These are phyloP conservation scores for Drosophila varians DNA, from an alignment of 1,140 invertebrate genomes.

Conservation along the genomic window DNA sequence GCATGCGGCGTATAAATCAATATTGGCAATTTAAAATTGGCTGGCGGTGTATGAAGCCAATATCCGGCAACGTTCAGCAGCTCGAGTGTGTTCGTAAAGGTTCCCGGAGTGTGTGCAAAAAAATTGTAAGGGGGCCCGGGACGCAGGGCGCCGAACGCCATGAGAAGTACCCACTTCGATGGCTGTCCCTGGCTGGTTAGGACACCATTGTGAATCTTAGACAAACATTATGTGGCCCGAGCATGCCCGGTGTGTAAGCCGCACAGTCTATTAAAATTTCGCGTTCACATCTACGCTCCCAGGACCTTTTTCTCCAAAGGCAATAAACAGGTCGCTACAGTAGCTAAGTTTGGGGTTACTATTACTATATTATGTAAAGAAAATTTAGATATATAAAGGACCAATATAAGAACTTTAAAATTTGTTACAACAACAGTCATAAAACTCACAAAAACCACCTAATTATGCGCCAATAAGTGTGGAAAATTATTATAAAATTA, in stretches of 20 bases:
- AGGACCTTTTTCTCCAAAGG: background rate
- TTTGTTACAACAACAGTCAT: slow-evolving; percentile 16
- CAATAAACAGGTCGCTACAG: background rate
- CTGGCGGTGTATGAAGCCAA: slow-evolving; percentile 80
- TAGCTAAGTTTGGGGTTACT: background rate
- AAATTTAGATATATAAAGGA: background rate
- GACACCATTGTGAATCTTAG: slow-evolving; percentile 68
- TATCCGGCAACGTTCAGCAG: slow-evolving; percentile 63
- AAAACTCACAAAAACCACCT: slow-evolving; percentile 38
- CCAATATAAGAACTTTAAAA: background rate
- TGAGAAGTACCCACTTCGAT: background rate
- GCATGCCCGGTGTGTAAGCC: slow-evolving; percentile 6
- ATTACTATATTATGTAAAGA: no score
- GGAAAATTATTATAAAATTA: slow-evolving; percentile 61
- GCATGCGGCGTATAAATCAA: slow-evolving; percentile 76
- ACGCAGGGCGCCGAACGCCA: background rate
- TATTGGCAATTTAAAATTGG: slow-evolving; percentile 82
- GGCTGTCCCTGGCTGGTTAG: slow-evolving; percentile 1
- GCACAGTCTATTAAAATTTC: background rate
- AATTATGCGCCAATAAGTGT: slow-evolving; percentile 72
- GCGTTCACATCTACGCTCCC: background rate
- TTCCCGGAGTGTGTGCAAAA: slow-evolving; percentile 13
- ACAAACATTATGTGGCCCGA: slow-evolving; percentile 64
- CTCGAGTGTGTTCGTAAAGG: slow-evolving; percentile 49
- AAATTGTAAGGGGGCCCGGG: background rate